These are phyloP conservation scores for Hemichromis elongatus DNA, from an alignment of 2,113 vertebrate genomes.

Conservation along the genomic window DNA sequence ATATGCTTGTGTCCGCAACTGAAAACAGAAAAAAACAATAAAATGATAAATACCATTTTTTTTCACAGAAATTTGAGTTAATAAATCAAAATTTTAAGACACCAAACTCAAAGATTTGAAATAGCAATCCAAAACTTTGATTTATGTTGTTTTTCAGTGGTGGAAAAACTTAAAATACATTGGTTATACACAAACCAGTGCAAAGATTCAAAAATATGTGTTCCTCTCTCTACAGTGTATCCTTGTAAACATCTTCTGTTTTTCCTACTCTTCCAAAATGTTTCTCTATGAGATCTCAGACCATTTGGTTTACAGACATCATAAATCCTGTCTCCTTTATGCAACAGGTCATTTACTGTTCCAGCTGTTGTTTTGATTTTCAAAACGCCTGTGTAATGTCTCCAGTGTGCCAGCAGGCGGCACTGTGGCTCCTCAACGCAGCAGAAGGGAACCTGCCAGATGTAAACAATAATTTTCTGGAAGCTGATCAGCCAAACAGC, in stretches of 20 bases:
- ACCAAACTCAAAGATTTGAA: neutral
- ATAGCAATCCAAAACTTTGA: neutral
- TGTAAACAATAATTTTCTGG: slow-evolving; percentile 17
- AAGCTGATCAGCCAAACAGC: neutral
- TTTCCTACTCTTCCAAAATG: neutral
- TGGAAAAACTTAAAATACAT: neutral
- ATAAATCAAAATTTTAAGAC: neutral
- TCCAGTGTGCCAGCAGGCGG: neutral
- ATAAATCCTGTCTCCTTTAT: neutral
- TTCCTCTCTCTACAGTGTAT: neutral
- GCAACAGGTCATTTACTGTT: neutral
- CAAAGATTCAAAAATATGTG: neutral
- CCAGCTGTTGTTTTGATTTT: neutral
- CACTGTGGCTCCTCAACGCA: neutral
- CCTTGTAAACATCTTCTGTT: neutral
- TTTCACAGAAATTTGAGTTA: neutral
- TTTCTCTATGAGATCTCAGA: neutral
- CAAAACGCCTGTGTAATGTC: neutral
- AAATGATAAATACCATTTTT: neutral
- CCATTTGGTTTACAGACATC: neutral
- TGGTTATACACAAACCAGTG: neutral
- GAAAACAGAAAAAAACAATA: neutral
- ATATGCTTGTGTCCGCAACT: neutral
- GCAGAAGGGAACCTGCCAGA: neutral
- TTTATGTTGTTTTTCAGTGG: neutral